Conservation (phyloP, 1,140 invertebrate species). For the Drosophila sp. region DNA sequence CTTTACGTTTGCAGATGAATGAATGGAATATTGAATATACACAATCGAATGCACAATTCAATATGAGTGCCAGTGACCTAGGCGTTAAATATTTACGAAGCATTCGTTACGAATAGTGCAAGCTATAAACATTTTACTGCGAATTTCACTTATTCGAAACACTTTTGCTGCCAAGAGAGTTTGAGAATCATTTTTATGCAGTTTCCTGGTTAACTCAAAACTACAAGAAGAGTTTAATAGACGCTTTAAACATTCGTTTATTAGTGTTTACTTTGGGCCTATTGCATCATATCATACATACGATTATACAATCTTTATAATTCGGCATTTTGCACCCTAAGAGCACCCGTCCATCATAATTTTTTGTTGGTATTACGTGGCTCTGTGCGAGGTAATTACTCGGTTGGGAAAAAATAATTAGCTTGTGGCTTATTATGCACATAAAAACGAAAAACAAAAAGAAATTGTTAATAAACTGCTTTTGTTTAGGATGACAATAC, state of each 20-base stretch:
- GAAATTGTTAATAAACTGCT: constrained; percentile 14
- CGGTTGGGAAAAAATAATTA: constrained; percentile 33
- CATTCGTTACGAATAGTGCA: no score
- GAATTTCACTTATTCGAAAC: not conserved
- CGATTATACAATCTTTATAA: constrained; percentile 30
- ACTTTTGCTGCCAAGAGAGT: no score
- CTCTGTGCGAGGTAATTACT: constrained; percentile 50
- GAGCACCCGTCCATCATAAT: constrained; percentile 19
- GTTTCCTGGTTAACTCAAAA: not conserved
- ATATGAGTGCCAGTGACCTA: constrained; percentile 3
- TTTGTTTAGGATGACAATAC: constrained; percentile 3
- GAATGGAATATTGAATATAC: not conserved
- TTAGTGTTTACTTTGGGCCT: constrained; percentile 9
- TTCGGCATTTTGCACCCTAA: constrained; percentile 36
- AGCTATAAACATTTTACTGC: not conserved
- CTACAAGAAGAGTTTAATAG: not conserved
- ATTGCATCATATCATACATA: constrained; percentile 21
- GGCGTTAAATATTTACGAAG: not conserved
- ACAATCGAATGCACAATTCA: not conserved
- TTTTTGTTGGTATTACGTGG: constrained; percentile 43
- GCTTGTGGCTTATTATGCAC: constrained; percentile 26
- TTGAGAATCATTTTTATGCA: no score
- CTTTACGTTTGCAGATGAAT: constrained; percentile 10
- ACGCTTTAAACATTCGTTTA: not conserved
- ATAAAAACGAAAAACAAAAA: not conserved